Evolutionary conservation across 2,888 invertebrate genomes (phyloP).

Genomic region (Lycaena phlaeas): DNA sequence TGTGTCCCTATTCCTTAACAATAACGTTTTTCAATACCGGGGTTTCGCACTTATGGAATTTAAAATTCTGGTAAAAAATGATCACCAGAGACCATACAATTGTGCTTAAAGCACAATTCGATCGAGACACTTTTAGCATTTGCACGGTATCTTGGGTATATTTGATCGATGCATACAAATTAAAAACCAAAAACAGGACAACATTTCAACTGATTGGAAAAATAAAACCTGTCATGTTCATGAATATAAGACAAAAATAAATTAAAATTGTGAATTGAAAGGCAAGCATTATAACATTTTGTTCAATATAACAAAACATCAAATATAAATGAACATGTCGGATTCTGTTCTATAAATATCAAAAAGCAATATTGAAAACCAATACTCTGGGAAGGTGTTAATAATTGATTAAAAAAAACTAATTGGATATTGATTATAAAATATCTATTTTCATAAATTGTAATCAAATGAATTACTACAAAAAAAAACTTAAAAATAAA

Average conservation of each 20-base stretch:
- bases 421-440: neutral
- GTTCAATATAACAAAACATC: neutral
- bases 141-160: too few species aligned
- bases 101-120: too few species aligned
- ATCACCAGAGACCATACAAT: too few species aligned
- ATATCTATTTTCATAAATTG: too few species aligned
- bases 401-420: neutral
- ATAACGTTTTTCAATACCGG: too few species aligned
- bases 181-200: neutral
- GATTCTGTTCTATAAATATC: neutral
- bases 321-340: neutral
- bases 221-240: neutral
- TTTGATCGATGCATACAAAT: too few species aligned
- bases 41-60: too few species aligned
- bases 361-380: neutral
- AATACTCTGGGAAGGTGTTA: neutral
- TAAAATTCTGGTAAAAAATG: too few species aligned
- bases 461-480: neutral
- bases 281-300: neutral
- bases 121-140: too few species aligned
- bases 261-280: too few species aligned
- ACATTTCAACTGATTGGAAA: neutral
- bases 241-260: neutral
- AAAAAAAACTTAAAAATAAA: conserved; percentile 3
- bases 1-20: too few species aligned